Percentiles rank a stretch among this genome's conserved stretches.
phyloP scores from a whole-genome alignment of 2,113 vertebrate species.

The Gobio gobio region DNA sequence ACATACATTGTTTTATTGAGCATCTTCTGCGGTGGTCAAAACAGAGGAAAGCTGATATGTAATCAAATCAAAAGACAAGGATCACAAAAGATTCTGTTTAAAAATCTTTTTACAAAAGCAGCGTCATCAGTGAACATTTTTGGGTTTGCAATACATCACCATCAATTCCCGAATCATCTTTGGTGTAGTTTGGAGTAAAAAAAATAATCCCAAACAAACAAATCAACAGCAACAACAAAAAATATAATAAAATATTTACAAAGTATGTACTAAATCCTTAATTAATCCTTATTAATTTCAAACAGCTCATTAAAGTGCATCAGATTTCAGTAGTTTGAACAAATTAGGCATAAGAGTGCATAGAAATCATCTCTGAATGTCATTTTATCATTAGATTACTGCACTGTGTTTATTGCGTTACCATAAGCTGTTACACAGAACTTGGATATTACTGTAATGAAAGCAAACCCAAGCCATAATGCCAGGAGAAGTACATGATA shows the following conservation, averaged over 20 bases:
- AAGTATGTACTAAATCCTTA: slow-evolving; percentile 63
- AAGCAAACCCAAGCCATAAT: not conserved
- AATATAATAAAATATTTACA: slow-evolving; percentile 66
- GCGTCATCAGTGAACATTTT: not conserved
- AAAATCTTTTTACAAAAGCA: slow-evolving; percentile 4
- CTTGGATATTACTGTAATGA: slow-evolving; percentile 1
- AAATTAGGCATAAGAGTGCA: slow-evolving; percentile 62
- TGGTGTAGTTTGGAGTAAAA: slow-evolving; percentile 64
- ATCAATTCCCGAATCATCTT: slow-evolving; percentile 67
- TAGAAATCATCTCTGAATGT: slow-evolving; percentile 1
- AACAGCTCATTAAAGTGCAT: slow-evolving; percentile 71
- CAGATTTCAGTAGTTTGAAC: slow-evolving; percentile 75
- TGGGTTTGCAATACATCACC: not conserved
- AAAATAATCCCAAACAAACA: slow-evolving; percentile 43
- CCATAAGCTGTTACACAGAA: not conserved
- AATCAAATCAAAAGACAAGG: slow-evolving; percentile 19
- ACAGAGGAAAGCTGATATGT: slow-evolving; percentile 26
- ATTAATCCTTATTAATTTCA: too few relatives aligned
- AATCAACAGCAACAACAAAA: slow-evolving; percentile 52
- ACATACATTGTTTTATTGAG: slow-evolving; percentile 46
- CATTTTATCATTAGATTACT: not conserved
- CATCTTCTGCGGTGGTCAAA: slow-evolving; percentile 15
- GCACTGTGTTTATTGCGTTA: slow-evolving; percentile 13
- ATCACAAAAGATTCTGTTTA: not conserved
- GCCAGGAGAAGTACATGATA: not conserved